These are phyloP conservation scores for Boulengeromyrus knoepffleri DNA, from an alignment of 2,113 vertebrate species.

Conservation along the genomic window DNA sequence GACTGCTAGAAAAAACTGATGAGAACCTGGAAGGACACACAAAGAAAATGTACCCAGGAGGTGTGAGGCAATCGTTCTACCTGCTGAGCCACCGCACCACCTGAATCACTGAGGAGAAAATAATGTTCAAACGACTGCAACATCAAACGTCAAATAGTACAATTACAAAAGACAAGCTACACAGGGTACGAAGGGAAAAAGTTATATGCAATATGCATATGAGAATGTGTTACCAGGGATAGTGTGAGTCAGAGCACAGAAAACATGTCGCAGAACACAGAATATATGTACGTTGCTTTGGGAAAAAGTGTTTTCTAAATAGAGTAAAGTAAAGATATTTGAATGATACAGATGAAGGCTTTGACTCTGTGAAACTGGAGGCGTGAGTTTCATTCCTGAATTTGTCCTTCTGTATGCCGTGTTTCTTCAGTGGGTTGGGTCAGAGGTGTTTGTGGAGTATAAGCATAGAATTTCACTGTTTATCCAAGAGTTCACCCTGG, in stretches of 20 bases:
- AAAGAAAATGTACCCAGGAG: background rate
- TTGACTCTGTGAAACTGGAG: background rate
- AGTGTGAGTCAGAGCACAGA: background rate
- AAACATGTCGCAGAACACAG: background rate
- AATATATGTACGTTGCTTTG: background rate
- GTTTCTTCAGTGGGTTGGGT: background rate
- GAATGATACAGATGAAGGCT: background rate
- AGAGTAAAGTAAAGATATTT: background rate
- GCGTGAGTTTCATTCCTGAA: background rate
- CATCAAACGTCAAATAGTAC: background rate
- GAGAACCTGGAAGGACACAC: background rate
- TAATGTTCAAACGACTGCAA: background rate
- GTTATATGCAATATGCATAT: background rate
- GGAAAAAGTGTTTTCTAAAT: background rate
- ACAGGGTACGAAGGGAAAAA: background rate
- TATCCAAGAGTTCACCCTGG: slow-evolving; percentile 9
- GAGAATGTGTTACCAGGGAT: background rate
- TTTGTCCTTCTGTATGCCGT: background rate
- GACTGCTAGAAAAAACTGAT: background rate
- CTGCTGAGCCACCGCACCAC: background rate
- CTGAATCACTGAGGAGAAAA: background rate
- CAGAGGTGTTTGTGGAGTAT: background rate
- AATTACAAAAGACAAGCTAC: background rate
- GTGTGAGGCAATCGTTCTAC: background rate
- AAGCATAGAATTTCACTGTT: slow-evolving; percentile 12